Evolutionary conservation across 2,113 vertebrate species (phyloP).

Genomic region (Pituophis catenifer): DNA sequence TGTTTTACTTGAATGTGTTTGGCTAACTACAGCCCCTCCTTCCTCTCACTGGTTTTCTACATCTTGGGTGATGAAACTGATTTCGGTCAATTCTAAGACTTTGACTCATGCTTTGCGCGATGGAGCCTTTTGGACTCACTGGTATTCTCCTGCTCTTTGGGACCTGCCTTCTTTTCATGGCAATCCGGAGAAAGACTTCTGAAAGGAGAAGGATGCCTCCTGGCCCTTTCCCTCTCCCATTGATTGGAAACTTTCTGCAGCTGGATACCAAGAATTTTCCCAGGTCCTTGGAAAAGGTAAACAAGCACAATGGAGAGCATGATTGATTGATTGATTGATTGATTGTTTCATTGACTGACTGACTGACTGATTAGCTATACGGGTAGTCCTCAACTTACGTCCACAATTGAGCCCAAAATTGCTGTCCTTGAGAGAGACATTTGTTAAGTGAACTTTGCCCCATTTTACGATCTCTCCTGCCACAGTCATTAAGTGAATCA

Average conservation of each 20-base stretch:
- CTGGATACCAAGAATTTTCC: not conserved
- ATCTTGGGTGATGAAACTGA: not conserved
- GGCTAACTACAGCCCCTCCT: not conserved
- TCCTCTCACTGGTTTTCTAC: not conserved
- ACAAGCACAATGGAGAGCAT: no score
- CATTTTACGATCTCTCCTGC: no score
- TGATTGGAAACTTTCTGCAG: not conserved
- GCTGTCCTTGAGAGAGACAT: no score
- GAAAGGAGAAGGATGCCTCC: not conserved
- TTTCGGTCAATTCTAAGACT: not conserved
- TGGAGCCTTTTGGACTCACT: not conserved
- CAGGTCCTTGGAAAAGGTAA: not conserved
- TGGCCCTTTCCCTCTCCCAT: not conserved
- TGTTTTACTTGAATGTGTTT: not conserved
- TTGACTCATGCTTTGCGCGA: not conserved
- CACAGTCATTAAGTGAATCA: no score
- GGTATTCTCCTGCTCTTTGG: not conserved
- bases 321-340: no score
- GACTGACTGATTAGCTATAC: not conserved
- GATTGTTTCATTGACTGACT: no score
- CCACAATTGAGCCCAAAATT: no score
- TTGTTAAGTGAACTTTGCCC: no score
- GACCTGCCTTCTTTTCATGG: not conserved
- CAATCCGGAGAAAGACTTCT: not conserved
- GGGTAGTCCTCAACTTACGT: no score